Percentiles rank a stretch among this genome's conserved stretches.
phyloP scores from a whole-genome alignment of 2,113 vertebrate species.

The Misgurnus mizolepis region DNA sequence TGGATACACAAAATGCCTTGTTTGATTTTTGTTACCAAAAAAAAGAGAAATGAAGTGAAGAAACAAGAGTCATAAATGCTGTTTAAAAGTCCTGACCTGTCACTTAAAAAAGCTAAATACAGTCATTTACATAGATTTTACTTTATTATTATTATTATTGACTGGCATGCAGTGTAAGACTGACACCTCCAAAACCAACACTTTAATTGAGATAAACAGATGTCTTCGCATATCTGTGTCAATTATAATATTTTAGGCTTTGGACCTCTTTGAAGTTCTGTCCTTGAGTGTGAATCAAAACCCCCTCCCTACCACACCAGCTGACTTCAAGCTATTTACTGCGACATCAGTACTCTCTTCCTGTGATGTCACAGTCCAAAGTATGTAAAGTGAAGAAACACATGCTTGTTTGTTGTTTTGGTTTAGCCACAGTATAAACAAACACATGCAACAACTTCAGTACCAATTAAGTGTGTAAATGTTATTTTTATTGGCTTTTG shows the following conservation, averaged over 20 bases:
- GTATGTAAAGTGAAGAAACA: not conserved
- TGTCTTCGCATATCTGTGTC: constrained; percentile 62
- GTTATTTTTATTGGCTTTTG: not conserved
- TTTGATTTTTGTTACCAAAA: too few relatives aligned
- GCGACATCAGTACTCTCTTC: constrained; percentile 57
- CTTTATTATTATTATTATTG: too few relatives aligned
- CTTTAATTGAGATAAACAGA: constrained; percentile 57
- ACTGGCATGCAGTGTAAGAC: not conserved
- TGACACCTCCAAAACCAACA: not conserved
- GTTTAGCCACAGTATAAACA: not conserved
- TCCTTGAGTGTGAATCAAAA: constrained; percentile 58
- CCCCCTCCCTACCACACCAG: constrained; percentile 54
- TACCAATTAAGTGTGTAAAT: not conserved
- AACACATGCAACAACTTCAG: not conserved
- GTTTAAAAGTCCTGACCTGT: too few relatives aligned
- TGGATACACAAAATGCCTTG: too few relatives aligned
- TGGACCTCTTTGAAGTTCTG: constrained; percentile 64
- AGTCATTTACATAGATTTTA: too few relatives aligned
- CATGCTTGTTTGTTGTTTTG: not conserved
- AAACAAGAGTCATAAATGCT: too few relatives aligned
- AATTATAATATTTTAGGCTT: constrained; percentile 65
- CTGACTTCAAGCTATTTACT: constrained; percentile 57
- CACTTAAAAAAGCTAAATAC: too few relatives aligned
- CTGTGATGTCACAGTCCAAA: constrained; percentile 39
- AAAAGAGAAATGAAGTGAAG: too few relatives aligned